Percentiles rank a stretch among this genome's conserved stretches.
These are phyloP conservation scores for Bellardia bayeri DNA, from an alignment of 2,888 invertebrate genomes.

Conservation along the genomic window DNA sequence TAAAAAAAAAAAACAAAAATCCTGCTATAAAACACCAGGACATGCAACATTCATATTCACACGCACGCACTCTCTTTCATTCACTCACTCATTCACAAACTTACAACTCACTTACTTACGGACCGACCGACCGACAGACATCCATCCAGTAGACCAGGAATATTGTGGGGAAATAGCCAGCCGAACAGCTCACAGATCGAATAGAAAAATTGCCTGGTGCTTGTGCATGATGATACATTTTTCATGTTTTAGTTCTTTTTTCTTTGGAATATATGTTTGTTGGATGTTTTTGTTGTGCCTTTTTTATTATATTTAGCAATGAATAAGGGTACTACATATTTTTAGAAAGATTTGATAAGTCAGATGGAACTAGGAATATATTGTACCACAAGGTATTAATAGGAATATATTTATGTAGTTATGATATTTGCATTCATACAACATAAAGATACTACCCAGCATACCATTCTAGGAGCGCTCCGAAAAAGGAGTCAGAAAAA, in stretches of 20 bases:
- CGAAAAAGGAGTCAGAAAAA: too few relatives aligned
- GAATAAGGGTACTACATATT: constrained; percentile 14
- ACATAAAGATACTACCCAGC: too few relatives aligned
- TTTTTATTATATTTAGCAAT: background rate
- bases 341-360: too few relatives aligned
- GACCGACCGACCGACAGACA: too few relatives aligned
- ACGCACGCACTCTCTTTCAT: constrained; percentile 6
- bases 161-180: constrained; percentile 48
- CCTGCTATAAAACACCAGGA: constrained; percentile 54
- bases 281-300: constrained; percentile 38
- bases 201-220: constrained; percentile 71
- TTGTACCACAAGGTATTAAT: too few relatives aligned
- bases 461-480: too few relatives aligned
- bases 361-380: too few relatives aligned
- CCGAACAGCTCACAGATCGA: constrained; percentile 53
- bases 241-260: constrained; percentile 24
- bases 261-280: constrained; percentile 11
- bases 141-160: constrained; percentile 25
- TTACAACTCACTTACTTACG: constrained; percentile 27
- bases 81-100: constrained; percentile 31
- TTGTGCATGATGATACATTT: constrained; percentile 70
- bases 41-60: constrained; percentile 42
- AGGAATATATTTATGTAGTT: too few relatives aligned
- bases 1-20: constrained; percentile 34
- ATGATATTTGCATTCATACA: too few relatives aligned